These are phyloP conservation scores for Phyllotreta cruciferae DNA, from an alignment of 2,888 invertebrate genomes.

Conservation along the genomic window DNA sequence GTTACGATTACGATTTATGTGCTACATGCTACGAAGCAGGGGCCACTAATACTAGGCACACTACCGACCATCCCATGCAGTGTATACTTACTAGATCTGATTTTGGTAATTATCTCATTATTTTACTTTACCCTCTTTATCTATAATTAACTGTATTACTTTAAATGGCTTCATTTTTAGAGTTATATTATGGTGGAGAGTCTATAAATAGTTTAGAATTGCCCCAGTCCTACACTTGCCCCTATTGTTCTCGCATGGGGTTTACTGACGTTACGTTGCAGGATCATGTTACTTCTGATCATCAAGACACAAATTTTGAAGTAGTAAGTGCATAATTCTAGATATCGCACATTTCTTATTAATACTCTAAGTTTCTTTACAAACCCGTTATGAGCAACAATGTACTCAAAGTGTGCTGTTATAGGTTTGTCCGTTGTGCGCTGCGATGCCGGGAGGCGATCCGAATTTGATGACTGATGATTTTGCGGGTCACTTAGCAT, in stretches of 20 bases:
- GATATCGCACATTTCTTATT: background rate
- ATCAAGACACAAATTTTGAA: slow-evolving; percentile 90
- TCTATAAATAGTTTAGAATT: slow-evolving; percentile 87
- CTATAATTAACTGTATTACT: slow-evolving; percentile 9
- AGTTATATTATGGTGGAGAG: slow-evolving; percentile 96
- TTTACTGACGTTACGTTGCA: slow-evolving; percentile 91
- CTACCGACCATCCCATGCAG: slow-evolving; percentile 98
- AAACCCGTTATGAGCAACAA: no score
- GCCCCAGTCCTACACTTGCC: slow-evolving; percentile 96
- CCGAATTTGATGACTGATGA: slow-evolving; percentile 98
- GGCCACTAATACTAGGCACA: slow-evolving; percentile 89
- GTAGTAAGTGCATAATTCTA: slow-evolving; percentile 66
- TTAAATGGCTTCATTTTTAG: slow-evolving; percentile 61
- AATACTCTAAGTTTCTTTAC: background rate
- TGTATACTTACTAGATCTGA: slow-evolving; percentile 97
- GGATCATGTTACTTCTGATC: slow-evolving; percentile 90
- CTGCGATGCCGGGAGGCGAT: slow-evolving; percentile 94
- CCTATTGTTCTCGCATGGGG: slow-evolving; percentile 96
- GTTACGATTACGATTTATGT: slow-evolving; percentile 99
- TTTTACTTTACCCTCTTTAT: background rate
- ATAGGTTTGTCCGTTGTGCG: slow-evolving; percentile 97
- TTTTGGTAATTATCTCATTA: slow-evolving; percentile 72
- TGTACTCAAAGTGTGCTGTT: slow-evolving; percentile 35
- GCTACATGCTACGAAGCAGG: slow-evolving; percentile 94
- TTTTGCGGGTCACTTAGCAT: slow-evolving; percentile 93